Evolutionary conservation across 2,888 invertebrate genomes (phyloP), one percentile per base, ranked within the genome.

Genomic region (Tenthredo scrophulariae): DNA sequence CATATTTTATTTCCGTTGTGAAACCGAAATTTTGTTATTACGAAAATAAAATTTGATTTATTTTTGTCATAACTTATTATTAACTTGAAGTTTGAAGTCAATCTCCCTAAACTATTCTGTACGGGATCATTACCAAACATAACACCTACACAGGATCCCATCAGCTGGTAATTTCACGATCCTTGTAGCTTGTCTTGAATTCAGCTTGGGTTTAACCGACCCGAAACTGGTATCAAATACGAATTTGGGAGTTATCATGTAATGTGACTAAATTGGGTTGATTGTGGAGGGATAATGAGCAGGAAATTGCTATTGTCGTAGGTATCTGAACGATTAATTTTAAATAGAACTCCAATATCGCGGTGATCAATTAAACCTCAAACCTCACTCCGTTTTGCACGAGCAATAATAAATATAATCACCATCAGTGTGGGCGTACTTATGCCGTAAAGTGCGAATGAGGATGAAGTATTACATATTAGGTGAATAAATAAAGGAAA

Each of bases 181-280:
- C n/a, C 54, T 54, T 54, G n/a, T 54, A 54, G n/a, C 54, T 54
- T 54, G n/a, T 54, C 54, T 54, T n/a, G 54, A 54, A 54, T n/a
- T 54, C 1, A n/a, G n/a, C 10, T 54, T 54, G 54, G 54, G 54
- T n/a, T 54, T 26, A 62, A 26, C 62, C 26, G 13, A 62, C 62
- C 26, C 62, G 1, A 4, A 62, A 62, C 62, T 22, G 22, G 3
- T 9, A 62, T 62, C 62, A 62, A 62, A 62, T 62, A 26, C 26
- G 26, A 26, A 13, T 26, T 62, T 10, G 10, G 3, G 9, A 62
- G 3, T 62, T 62, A 26, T 26, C 26, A 10, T 62, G 22, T 22
- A 22, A 62, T 62, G 22, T 10, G 13, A 62, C 9, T 62, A 62
- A 62, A 62, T 62, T 26, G 62, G 62, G 26, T 62, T 26, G 4